Evolutionary conservation across 2,888 invertebrate species (phyloP), one percentile per base, ranked within the genome.

Genomic region (Clivina fossor): DNA sequence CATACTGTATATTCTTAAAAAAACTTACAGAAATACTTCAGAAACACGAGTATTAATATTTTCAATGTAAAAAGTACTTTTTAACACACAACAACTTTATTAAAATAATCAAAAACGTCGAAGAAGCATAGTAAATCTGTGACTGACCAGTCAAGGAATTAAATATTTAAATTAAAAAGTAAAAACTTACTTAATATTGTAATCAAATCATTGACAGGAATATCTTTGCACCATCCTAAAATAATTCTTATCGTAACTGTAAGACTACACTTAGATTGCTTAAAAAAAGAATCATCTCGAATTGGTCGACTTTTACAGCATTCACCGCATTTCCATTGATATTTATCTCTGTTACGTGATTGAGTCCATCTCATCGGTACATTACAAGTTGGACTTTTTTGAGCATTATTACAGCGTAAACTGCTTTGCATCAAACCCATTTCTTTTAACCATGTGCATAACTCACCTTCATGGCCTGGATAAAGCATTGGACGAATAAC

Each of bases 211-310:
- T 75, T 75, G 4, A 73, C 66, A 28, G 82, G 80, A n/a, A 78
- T 77, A 67, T 80, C 78, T 63, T 84, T 82, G 69, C 82, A 81
- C 86, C 86, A 86, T 0, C 81, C 83, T 32, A 83, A 68, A 51
- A 84, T 78, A 8, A 82, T 71, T 67, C 83, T 81, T 56, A 85
- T 70, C 35, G 78, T 76, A 65, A 80, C 78, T 58, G 80, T 75
- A 43, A 85, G 72, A 53, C 81, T 81, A 66, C 85, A 85, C 62
- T 81, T 82, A 11, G 84, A 69, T 35, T 80, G 76, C n/a, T 78
- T 71, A 65, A 85, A 83, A 63, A 84, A 81, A 0, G 85, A 83
- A 50, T 74, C 69, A 9, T 77, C 75, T 54, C 79, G 68, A 32
- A 80, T 76, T 0, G 76, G 71, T 48, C 72, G 71, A 64, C 75